Base-by-base conservation (phyloP, 1,140 invertebrate species). In the Mamestra configurata region DNA sequence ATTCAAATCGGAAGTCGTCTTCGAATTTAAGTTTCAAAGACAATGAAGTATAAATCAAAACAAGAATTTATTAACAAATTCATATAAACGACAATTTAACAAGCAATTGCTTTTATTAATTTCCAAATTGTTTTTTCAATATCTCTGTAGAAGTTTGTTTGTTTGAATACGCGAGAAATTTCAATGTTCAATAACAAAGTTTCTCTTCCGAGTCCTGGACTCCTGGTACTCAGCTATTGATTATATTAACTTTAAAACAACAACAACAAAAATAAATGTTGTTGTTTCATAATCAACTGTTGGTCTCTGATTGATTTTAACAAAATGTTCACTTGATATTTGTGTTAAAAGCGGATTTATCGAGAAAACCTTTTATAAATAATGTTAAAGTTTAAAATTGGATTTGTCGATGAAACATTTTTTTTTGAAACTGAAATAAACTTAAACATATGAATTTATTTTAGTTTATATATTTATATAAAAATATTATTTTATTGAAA, bases 41-140 rank as follows among this genome's bases (percentile, higher is more conserved):
- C 18, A 66, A 43, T n/a, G 22, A 43, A 66, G 27, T 43, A 24
- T 46, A 24, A 68, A 68, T 46, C 20, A 68, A 40, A 70, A 70
- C 40, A 49, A 46, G 24, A 43, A 40, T 66, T 66, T 13, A 43
- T 70, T n/a, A 27, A n/a, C 22, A n/a, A 70, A 49, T 27, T 49
- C 4, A 13, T 46, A n/a, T 18, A 51, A 71, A 57, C 51, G 53
- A n/a, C 49, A 72, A 66, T 24, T 49, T 46, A 49, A 24, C 53
- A 57, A 73, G 18, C 71, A 57, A 73, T 57, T 73, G 35, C 40
- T 70, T 49, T 55, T 57, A 73, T 73, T 73, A 73, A 57, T 70
- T 70, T 57, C 20, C 1, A 61, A 57, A 78, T 70, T 78, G 75
- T 70, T 46, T 43, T 70, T 78, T 70, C 64, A 70, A 57, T 78